Base-by-base conservation (phyloP, 2,113 vertebrate species). In the Syngnathoides biaculeatus region DNA sequence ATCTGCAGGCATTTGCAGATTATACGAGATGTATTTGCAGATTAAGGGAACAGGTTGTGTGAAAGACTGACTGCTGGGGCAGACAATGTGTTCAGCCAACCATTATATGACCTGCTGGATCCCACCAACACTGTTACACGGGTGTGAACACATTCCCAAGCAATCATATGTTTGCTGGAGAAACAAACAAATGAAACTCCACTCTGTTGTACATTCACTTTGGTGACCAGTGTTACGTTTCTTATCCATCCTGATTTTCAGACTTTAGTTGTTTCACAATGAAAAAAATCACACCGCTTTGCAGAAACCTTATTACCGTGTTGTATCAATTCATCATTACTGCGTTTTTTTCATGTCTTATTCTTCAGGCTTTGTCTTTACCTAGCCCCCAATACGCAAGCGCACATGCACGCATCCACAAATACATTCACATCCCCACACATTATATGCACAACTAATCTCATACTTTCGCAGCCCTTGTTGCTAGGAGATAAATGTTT, bases 41-140 rank as follows among this genome's bases (percentile, higher is more conserved):
- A 86, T 80, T 80, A 83, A 74, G 60, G 59, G 71, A 78, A 69
- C 71, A 67, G 69, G 60, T 73, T 84, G 71, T 70, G 74, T 77
- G 65, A 71, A 64, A 64, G 75, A 60, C 71, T 84, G 82, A 78
- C 74, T 50, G 53, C 84, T 80, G 82, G 61, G 74, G 64, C 72
- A 72, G 72, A 87, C 81, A 86, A 85, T 84, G 81, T 79, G 78
- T 61, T 69, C 77, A 83, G 73, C 59, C 75, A 80, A 81, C 71
- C 84, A 72, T 85, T 79, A 75, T 74, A 80, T 83, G 81, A 80
- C 81, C 80, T 77, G 79, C 80, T 77, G 67, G 78, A 84, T 73
- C 66, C 68, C 80, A 79, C 59, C 67, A 59, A 59, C 56, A 60
- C 26, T 12, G 52, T 53, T n/a, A 38, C 35, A 64, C 68, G 65